phyloP scores from a whole-genome alignment of 2,113 vertebrate genomes.

The Pitta sordida region DNA sequence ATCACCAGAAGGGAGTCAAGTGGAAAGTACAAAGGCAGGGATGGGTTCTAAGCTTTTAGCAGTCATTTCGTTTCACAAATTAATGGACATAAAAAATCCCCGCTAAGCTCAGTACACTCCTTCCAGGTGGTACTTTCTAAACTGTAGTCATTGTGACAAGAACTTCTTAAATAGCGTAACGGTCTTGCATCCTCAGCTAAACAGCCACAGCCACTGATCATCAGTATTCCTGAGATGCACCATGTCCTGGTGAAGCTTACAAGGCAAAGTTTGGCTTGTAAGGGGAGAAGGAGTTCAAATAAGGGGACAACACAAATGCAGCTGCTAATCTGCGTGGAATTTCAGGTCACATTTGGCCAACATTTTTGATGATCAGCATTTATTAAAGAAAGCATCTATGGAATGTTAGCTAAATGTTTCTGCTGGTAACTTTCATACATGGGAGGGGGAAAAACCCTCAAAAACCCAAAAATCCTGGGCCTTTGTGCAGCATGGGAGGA shows the following conservation, averaged over 20 bases:
- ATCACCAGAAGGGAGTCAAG: slow-evolving; percentile 44
- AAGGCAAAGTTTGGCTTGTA: neutral
- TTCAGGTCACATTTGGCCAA: neutral
- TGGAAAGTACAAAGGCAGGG: slow-evolving; percentile 18
- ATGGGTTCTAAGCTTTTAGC: neutral
- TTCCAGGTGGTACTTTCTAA: slow-evolving; percentile 66
- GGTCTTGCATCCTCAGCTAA: neutral
- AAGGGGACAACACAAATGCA: neutral
- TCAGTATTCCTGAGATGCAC: neutral
- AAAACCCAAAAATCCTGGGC: neutral
- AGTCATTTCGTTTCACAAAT: slow-evolving; percentile 37
- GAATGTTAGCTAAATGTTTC: neutral
- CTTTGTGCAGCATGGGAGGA: neutral
- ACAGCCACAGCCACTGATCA: neutral
- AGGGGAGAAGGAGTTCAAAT: neutral
- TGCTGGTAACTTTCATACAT: neutral
- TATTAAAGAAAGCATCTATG: neutral
- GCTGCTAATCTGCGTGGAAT: neutral
- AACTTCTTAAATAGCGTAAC: slow-evolving; percentile 32
- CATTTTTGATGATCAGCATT: neutral
- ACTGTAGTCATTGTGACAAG: neutral
- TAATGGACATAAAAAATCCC: slow-evolving; percentile 4
- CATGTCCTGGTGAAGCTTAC: neutral
- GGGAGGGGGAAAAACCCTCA: neutral
- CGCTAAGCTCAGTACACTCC: neutral